Evolutionary conservation across 2,797 vertebrate species (phyloP).

Genomic region (Anas bernieri): DNA sequence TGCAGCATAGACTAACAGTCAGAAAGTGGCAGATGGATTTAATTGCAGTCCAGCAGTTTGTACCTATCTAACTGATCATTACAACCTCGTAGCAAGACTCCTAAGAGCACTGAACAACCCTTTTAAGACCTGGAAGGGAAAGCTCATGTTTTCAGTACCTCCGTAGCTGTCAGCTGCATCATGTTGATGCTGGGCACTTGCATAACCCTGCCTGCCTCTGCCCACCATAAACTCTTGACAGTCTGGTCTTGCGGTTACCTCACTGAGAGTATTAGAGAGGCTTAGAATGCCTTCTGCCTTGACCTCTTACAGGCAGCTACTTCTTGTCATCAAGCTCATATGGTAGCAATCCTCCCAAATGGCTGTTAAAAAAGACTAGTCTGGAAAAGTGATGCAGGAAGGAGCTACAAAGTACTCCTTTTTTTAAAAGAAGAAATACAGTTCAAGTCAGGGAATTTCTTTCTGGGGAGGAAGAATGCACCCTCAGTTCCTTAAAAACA

Average conservation of each 20-base stretch:
- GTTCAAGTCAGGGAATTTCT: not conserved
- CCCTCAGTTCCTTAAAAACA: not conserved
- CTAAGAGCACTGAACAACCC: not conserved
- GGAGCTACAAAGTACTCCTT: not conserved
- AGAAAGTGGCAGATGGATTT: not conserved
- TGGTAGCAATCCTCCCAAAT: not conserved
- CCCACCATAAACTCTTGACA: not conserved
- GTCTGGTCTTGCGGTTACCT: not conserved
- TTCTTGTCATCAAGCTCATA: not conserved
- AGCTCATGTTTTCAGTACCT: not conserved
- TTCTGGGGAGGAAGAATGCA: too few species aligned
- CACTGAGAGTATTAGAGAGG: not conserved
- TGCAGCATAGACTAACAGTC: not conserved
- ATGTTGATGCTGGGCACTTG: not conserved
- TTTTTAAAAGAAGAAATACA: too few species aligned
- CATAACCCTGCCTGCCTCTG: not conserved
- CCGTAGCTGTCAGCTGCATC: not conserved
- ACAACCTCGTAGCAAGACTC: not conserved
- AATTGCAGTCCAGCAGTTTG: not conserved
- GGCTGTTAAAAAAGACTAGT: not conserved
- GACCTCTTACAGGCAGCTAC: not conserved
- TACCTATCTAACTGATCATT: not conserved
- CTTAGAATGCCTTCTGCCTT: not conserved
- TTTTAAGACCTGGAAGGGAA: not conserved
- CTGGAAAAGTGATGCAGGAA: rapidly evolving